Conservation (phyloP, 2,113 vertebrate species). For the Erythrolamprus reginae region DNA sequence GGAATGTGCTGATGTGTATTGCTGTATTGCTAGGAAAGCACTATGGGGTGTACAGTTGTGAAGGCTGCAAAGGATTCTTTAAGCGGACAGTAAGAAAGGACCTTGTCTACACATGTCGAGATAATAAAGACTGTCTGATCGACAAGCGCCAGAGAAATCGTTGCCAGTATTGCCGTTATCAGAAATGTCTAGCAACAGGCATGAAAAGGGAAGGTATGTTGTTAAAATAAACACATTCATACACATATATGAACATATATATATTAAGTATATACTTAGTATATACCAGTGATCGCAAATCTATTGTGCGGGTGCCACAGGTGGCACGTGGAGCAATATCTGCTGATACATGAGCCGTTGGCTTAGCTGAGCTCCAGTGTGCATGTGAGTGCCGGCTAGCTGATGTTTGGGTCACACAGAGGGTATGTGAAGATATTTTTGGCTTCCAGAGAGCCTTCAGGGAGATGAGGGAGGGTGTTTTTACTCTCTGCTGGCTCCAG, state of each 20-base stretch:
- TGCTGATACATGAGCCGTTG: too few relatives aligned
- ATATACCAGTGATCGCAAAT: too few relatives aligned
- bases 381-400: too few relatives aligned
- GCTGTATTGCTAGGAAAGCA: slow-evolving; percentile 82
- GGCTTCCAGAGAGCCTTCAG: too few relatives aligned
- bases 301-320: too few relatives aligned
- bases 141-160: slow-evolving; percentile 96
- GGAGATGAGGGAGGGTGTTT: too few relatives aligned
- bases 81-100: slow-evolving; percentile 94
- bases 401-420: too few relatives aligned
- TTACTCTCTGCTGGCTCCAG: too few relatives aligned
- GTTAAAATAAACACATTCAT: neutral
- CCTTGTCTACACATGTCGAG: slow-evolving; percentile 91
- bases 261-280: too few relatives aligned
- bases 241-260: neutral
- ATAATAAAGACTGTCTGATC: slow-evolving; percentile 92
- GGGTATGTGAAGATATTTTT: too few relatives aligned
- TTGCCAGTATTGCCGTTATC: slow-evolving; percentile 98
- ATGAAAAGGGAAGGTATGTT: slow-evolving; percentile 94
- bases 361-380: too few relatives aligned
- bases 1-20: neutral
- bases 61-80: slow-evolving; percentile 98
- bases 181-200: slow-evolving; percentile 96
- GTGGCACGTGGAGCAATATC: too few relatives aligned
- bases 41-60: slow-evolving; percentile 95